Evolutionary conservation across 2,797 vertebrate genomes (phyloP), one percentile per base, ranked within the genome.

Genomic region (Ctenochaetus hawaiiensis): DNA sequence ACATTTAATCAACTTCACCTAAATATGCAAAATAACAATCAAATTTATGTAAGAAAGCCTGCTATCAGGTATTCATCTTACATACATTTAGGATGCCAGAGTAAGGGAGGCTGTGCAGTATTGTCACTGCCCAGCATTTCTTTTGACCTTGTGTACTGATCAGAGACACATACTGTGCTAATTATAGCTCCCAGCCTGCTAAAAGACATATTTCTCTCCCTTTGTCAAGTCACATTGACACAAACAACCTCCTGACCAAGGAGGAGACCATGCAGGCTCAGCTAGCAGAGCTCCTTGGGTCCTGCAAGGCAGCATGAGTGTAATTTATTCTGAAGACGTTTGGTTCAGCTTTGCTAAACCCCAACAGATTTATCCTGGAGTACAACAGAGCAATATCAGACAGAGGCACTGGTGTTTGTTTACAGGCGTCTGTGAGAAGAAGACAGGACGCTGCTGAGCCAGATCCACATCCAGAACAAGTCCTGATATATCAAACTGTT

Each of bases 131-230:
- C 54, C 60, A 67, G 72, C 70, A 51, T 74, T 81, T 85, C 72
- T 58, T 61, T 43, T 77, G 82, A 91, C 89, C 87, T 89, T 90
- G 84, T 80, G 72, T 52, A 39, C 72, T 66, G 75, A 65, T 79
- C 70, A 87, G 78, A 84, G 86, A 87, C 85, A 79, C 78, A 88
- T 48, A 62, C 75, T 65, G 84, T 23, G 83, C 86, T 92, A 91
- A 92, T 87, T 90, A 90, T 89, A 91, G 87, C 77, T 62, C 79
- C 61, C 51, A 63, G 69, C 43, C 71, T 77, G 45, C 79, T 78
- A 81, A 80, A 89, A 88, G 61, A 84, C 77, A 72, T 58, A 67
- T 85, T 77, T 81, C 67, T 73, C 63, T 63, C 56, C 20, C 37
- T 71, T 44, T 68, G 75, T 89, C 80, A 77, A 80, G 82, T 85